Evolutionary conservation across 2,888 invertebrate species (phyloP), one percentile per base, ranked within the genome.

Genomic region (Chirona hameri): DNA sequence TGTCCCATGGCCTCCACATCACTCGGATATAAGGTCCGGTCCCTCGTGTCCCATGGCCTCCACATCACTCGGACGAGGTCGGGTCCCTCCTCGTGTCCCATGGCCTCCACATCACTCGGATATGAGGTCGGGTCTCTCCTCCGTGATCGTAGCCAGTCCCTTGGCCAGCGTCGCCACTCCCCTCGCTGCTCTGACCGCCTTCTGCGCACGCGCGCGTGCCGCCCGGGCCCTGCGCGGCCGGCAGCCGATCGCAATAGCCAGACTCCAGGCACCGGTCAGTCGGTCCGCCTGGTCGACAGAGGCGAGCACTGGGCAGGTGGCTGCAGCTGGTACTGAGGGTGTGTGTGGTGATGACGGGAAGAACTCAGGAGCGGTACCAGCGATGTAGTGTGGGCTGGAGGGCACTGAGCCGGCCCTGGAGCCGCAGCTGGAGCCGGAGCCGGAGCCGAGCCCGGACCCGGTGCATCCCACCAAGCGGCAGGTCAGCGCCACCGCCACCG

Each of bases 361-460:
- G 39, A 76, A 76, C 76, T 76, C 39, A 7, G 76, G 76, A 5
- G 76, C 76, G 5, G 39, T 21, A 9, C 76, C 76, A 3, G 76
- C 31, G 31, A 76, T 76, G 76, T 76, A 76, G 76, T 76, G 76
- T 39, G 76, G 76, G 21, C 76, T 76, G 76, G 76, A 76, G 7
- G 76, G 76, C 76, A 76, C 76, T 21, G 76, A 76, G 31, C 76
- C 39, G 76, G 76, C 39, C n/a, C n/a, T n/a, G n/a, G n/a, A n/a
- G n/a, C n/a, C n/a, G n/a, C n/a, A n/a, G 39, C 76, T 21, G 76
- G 39, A 31, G 39, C 14, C 5, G n/a, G 29, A 1, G 3, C 2
- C 27, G 31, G 31, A n/a, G 72, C 18, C 31, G 14, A 10, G 31
- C 21, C 76, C 76, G 48, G 48, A 48, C 9, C 48, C 48, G 48